Base-by-base conservation (phyloP, 2,888 invertebrate genomes). In the Leucophenga montana region DNA sequence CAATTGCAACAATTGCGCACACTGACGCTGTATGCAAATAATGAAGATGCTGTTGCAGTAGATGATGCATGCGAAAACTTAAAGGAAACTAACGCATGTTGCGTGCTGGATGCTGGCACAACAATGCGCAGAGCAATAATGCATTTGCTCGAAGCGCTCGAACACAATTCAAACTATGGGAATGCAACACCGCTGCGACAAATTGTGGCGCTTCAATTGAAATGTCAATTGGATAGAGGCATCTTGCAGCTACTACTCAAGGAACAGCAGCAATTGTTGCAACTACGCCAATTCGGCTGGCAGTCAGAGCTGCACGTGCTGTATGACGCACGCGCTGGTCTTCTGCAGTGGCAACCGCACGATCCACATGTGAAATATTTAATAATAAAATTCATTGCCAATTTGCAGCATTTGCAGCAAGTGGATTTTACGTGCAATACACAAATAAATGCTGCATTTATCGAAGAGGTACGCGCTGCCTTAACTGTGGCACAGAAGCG, bases 341-440 rank as follows among this genome's bases (percentile, higher is more conserved):
- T 73, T 74, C 75, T 82, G 73, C 77, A 76, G 73, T 82, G 82
- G 82, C 71, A 75, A 73, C 75, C 79, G 56, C 79, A 82, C 71
- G 73, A 75, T 73, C 74, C 84, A 75, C 79, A 75, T 70, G 73
- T 77, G 70, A 70, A 75, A 50, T 72, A 66, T 56, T 74, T 73
- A 20, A 59, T 82, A 46, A 73, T 77, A 16, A 71, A 72, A 54
- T 82, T 82, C 33, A 69, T 82, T 73, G 54, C 22, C 54, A 54
- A 20, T 5, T 18, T 54, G 54, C 18, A 0, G n/a, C 22, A 54
- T 20, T 13, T 54, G 20, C 20, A 18, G 6, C 54, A 54, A 22
- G 13, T 20, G 13, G 18, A 13, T 9, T 22, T 54, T 9, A 20
- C 18, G 18, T 13, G 11, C 16, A 18, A 54, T 20, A 54, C 54